phyloP scores from a whole-genome alignment of 2,113 vertebrate species.

The Deroptyus accipitrinus region DNA sequence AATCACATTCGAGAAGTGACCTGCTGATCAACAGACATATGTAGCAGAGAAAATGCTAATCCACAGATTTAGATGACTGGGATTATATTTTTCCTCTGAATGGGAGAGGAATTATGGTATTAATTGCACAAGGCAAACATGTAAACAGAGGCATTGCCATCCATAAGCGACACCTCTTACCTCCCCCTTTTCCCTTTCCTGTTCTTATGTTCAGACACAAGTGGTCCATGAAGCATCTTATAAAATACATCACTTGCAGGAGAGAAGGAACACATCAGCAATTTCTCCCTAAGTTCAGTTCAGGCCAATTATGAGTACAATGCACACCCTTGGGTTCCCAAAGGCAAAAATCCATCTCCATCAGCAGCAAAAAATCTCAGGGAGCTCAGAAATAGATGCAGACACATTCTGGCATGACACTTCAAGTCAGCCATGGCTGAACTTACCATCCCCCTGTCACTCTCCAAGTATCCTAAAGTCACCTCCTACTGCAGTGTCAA shows the following conservation, averaged over 20 bases:
- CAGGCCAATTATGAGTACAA: slow-evolving; percentile 62
- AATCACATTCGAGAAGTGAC: background rate
- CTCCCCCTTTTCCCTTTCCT: background rate
- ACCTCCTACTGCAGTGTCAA: background rate
- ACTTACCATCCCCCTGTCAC: background rate
- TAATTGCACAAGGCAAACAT: background rate
- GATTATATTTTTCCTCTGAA: background rate
- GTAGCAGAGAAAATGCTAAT: background rate
- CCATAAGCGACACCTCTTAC: background rate
- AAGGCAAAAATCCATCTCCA: slow-evolving; percentile 71
- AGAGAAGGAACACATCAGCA: slow-evolving; percentile 64
- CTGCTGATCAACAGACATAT: background rate
- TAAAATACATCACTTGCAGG: slow-evolving; percentile 44
- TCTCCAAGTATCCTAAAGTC: background rate
- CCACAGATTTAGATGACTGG: background rate
- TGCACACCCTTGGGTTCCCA: slow-evolving; percentile 62
- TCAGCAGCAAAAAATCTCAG: slow-evolving; percentile 49
- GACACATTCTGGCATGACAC: background rate
- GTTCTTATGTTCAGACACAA: background rate
- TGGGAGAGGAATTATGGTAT: background rate
- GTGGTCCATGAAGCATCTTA: background rate
- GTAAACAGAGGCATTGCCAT: background rate
- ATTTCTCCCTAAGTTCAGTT: slow-evolving; percentile 67
- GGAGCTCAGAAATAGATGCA: slow-evolving; percentile 36
- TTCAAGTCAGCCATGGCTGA: background rate